Evolutionary conservation across 2,797 vertebrate species (phyloP).

Genomic region (Macropus fuliginosus): DNA sequence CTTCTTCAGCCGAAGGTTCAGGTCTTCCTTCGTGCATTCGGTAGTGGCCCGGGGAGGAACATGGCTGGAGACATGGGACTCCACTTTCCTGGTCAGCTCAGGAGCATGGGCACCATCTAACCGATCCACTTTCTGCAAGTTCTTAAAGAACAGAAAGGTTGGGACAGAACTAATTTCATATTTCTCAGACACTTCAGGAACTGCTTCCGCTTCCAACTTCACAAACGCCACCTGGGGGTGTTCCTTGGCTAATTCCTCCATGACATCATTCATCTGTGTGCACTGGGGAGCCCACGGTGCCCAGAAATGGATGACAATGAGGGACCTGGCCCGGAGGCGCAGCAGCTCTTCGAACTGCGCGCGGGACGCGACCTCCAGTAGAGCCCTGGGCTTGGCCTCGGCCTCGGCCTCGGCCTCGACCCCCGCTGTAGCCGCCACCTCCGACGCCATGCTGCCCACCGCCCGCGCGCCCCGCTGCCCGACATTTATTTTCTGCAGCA

Average conservation of each 20-base stretch:
- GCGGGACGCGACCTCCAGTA: constrained; percentile 83
- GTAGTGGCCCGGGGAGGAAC: constrained; percentile 52
- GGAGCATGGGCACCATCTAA: constrained; percentile 96
- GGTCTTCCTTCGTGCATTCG: constrained; percentile 82
- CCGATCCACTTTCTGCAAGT: constrained; percentile 91
- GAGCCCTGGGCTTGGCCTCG: constrained; percentile 83
- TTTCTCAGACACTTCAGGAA: constrained; percentile 97
- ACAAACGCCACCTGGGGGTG: too few species aligned
- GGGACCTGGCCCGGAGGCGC: constrained; percentile 84
- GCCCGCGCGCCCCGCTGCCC: background rate
- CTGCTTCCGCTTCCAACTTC: constrained; percentile 95
- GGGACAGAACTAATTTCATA: constrained; percentile 94
- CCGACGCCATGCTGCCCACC: constrained; percentile 44
- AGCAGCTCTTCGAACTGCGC: constrained; percentile 88
- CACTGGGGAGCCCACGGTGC: too few species aligned
- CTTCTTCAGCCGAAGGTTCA: constrained; percentile 89
- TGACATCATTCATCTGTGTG: too few species aligned
- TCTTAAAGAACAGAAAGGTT: constrained; percentile 95
- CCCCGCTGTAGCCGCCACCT: constrained; percentile 57
- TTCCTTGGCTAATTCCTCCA: too few species aligned
- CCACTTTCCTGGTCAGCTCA: constrained; percentile 93
- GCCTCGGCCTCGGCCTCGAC: too few species aligned
- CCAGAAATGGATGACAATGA: too few species aligned
- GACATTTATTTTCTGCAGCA: background rate
- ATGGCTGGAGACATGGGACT: constrained; percentile 83